phyloP scores from a whole-genome alignment of 92 coral and sea anemone genomes.

The Actinernus sp. region DNA sequence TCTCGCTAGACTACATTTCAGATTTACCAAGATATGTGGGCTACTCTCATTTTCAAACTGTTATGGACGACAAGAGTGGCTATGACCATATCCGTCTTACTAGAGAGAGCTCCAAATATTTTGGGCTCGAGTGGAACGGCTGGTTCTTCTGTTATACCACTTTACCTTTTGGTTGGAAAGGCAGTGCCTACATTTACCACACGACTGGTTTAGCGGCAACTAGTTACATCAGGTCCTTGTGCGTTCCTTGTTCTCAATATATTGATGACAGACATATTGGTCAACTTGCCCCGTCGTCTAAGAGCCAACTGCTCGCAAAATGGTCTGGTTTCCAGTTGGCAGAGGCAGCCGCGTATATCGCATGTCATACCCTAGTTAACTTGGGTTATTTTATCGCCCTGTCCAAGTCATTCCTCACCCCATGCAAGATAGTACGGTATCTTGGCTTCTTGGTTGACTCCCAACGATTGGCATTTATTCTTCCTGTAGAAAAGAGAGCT shows the following conservation, averaged over 20 bases:
- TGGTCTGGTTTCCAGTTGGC: too few relatives aligned
- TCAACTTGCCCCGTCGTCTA: constrained; percentile 10
- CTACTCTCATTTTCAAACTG: constrained; percentile 20
- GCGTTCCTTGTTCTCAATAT: constrained; percentile 30
- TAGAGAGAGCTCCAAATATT: constrained; percentile 7
- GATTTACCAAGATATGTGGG: constrained; percentile 48
- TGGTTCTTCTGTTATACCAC: constrained; percentile 14
- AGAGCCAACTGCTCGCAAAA: too few relatives aligned
- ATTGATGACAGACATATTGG: constrained; percentile 49
- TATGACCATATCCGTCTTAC: constrained; percentile 26
- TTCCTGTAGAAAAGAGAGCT: too few relatives aligned
- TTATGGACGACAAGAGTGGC: constrained; percentile 45
- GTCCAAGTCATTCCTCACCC: too few relatives aligned
- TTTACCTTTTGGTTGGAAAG: constrained; percentile 48
- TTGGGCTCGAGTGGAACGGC: constrained; percentile 24
- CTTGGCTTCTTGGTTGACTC: too few relatives aligned
- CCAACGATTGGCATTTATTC: too few relatives aligned
- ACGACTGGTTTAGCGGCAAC: constrained; percentile 30
- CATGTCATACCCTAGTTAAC: too few relatives aligned
- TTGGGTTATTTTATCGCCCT: too few relatives aligned
- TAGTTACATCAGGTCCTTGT: constrained; percentile 20
- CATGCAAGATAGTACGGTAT: too few relatives aligned
- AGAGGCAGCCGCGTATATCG: too few relatives aligned
- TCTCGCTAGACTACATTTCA: constrained; percentile 44
- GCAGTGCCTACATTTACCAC: constrained; percentile 36